Conservation (phyloP, 2,888 invertebrate species). For the Leptinotarsa tumamoca region DNA sequence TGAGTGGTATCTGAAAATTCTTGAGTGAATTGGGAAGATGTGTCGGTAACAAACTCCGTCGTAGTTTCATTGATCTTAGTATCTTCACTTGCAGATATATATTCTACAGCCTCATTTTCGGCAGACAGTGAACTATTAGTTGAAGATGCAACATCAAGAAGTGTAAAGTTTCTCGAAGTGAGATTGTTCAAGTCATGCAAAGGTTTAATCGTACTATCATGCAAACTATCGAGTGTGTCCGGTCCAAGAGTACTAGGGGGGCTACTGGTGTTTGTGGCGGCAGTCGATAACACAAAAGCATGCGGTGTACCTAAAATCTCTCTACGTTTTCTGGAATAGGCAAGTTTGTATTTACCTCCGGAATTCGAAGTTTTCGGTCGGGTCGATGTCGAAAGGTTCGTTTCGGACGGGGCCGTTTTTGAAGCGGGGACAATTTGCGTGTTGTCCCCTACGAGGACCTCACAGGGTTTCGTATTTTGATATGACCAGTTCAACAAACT, state of each 20-base stretch:
- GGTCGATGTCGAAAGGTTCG: conserved; percentile 78
- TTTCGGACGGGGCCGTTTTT: conserved; percentile 74
- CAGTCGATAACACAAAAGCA: conserved; percentile 60
- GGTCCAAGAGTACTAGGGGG: conserved; percentile 56
- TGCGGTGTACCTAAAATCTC: conserved; percentile 66
- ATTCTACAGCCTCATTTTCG: neutral
- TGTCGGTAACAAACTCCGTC: conserved; percentile 1
- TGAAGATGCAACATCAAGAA: conserved; percentile 27
- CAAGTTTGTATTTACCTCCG: conserved; percentile 69
- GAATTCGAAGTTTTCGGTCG: conserved; percentile 72
- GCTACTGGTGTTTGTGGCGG: conserved; percentile 50
- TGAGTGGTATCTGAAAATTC: neutral
- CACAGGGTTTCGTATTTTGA: conserved; percentile 85
- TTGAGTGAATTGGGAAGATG: neutral
- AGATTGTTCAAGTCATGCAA: conserved; percentile 60
- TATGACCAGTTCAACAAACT: conserved; percentile 88
- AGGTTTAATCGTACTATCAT: conserved; percentile 57
- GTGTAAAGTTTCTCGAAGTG: conserved; percentile 53
- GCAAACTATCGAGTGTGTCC: conserved; percentile 51
- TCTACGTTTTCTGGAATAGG: conserved; percentile 78
- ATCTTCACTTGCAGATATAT: neutral
- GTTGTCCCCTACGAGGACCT: conserved; percentile 85
- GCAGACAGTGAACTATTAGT: conserved; percentile 10
- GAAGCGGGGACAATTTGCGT: conserved; percentile 77
- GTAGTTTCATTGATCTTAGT: neutral